A percentile compares a stretch with the other conserved stretches of the same genome.
Conservation (phyloP, 2,888 invertebrate species). For the Aleiodes leptofemur region DNA sequence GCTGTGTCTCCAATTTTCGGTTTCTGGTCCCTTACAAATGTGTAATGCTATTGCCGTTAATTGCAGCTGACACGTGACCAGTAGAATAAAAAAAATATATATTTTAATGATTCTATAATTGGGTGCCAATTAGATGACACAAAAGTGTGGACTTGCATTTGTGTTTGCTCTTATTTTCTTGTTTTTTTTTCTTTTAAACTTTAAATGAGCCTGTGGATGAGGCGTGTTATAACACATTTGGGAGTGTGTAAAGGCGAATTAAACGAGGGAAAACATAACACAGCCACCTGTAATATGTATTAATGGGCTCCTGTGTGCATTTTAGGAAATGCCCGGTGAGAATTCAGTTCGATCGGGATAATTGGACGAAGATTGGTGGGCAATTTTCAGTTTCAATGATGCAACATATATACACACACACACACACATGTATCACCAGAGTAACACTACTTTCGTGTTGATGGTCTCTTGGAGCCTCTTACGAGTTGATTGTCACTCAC, state of each 20-base stretch:
- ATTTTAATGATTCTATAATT: constrained; percentile 53
- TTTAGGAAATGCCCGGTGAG: constrained; percentile 22
- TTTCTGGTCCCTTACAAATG: background rate
- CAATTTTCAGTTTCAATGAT: constrained; percentile 26
- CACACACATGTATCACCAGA: background rate
- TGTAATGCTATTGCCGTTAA: constrained; percentile 32
- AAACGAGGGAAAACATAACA: constrained; percentile 42
- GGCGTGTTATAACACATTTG: constrained; percentile 38
- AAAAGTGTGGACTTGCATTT: constrained; percentile 9
- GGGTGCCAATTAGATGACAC: constrained; percentile 48
- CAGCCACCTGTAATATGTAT: constrained; percentile 58
- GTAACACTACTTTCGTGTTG: no score
- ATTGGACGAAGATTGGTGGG: constrained; percentile 50
- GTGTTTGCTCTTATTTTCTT: background rate
- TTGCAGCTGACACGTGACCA: constrained; percentile 17
- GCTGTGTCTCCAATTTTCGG: constrained; percentile 2
- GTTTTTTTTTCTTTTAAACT: background rate
- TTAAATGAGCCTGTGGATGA: background rate
- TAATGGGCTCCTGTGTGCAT: constrained; percentile 53
- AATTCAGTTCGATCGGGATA: constrained; percentile 55
- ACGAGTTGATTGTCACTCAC: no score
- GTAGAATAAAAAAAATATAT: constrained; percentile 35
- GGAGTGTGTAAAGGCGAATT: constrained; percentile 15
- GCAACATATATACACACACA: background rate
- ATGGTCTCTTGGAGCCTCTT: no score